Percentiles rank a stretch among this genome's conserved stretches.
These are phyloP conservation scores for Drosophila merina DNA, from an alignment of 2,888 invertebrate species.

Conservation along the genomic window DNA sequence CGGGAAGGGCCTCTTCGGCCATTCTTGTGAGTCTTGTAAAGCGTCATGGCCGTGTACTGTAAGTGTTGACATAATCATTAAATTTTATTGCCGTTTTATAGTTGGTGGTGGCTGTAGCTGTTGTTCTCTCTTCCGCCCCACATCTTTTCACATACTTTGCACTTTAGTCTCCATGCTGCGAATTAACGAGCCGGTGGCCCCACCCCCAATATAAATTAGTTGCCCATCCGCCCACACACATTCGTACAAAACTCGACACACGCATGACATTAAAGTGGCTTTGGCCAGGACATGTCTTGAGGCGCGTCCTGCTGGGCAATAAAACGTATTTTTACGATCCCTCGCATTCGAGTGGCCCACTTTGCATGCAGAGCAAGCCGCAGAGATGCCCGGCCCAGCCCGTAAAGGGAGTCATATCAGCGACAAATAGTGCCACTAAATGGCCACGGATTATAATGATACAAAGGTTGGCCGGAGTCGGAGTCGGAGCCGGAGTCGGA, in stretches of 20 bases:
- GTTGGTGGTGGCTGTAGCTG: constrained; percentile 33
- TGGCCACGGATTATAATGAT: constrained; percentile 79
- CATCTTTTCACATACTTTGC: constrained; percentile 59
- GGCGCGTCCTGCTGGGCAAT: constrained; percentile 69
- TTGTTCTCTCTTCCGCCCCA: constrained; percentile 3
- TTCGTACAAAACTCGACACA: constrained; percentile 21
- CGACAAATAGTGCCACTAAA: constrained; percentile 76
- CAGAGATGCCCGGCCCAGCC: constrained; percentile 44
- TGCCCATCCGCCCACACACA: constrained; percentile 33
- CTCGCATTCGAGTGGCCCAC: constrained; percentile 67
- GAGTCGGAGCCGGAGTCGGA: background rate
- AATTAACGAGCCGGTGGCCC: constrained; percentile 71
- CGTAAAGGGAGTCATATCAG: constrained; percentile 73
- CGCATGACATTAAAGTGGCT: constrained; percentile 43
- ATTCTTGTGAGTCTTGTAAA: constrained; percentile 52
- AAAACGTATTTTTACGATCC: constrained; percentile 77
- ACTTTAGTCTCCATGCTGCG: constrained; percentile 76
- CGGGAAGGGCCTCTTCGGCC: constrained; percentile 6
- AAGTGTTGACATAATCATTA: constrained; percentile 79
- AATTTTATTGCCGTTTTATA: constrained; percentile 68
- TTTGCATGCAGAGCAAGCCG: constrained; percentile 62
- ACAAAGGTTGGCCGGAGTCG: constrained; percentile 29
- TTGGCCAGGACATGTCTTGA: constrained; percentile 61
- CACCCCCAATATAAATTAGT: constrained; percentile 48
- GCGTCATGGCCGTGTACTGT: constrained; percentile 61